Conservation (phyloP, 53 echinoderm and acorn worm species). For the Apostichopus leukothele region DNA sequence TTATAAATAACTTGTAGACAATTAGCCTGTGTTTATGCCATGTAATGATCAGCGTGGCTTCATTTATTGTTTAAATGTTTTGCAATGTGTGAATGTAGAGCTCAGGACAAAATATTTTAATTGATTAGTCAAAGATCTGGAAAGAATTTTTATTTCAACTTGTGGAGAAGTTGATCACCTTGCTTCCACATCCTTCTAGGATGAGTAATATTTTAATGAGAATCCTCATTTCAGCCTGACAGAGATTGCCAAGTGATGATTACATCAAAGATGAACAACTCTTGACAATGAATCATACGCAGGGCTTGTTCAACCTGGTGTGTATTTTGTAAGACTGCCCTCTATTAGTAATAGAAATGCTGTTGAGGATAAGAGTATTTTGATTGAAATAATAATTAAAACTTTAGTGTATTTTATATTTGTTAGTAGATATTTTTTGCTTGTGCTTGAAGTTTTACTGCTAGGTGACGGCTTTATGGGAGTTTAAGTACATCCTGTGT, state of each 20-base stretch:
- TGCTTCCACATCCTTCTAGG: neutral
- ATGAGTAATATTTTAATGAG: too few relatives aligned
- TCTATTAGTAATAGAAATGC: neutral
- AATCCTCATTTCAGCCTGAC: too few relatives aligned
- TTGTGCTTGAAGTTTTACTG: too few relatives aligned
- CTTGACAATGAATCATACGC: too few relatives aligned
- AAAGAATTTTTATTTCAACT: neutral
- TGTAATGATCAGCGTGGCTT: neutral
- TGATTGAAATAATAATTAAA: too few relatives aligned
- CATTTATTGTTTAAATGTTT: neutral
- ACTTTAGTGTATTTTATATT: too few relatives aligned
- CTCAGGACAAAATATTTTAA: neutral
- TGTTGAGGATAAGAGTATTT: neutral
- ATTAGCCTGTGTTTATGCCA: neutral
- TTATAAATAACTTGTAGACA: neutral
- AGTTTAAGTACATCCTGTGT: too few relatives aligned
- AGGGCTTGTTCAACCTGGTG: neutral
- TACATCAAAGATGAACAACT: too few relatives aligned
- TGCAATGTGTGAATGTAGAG: neutral
- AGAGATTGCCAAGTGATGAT: too few relatives aligned
- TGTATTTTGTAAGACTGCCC: neutral
- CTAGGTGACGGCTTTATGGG: too few relatives aligned
- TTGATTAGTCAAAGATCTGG: neutral
- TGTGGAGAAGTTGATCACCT: neutral
- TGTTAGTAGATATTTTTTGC: too few relatives aligned